Evolutionary conservation across 2,113 vertebrate genomes (phyloP).

Genomic region (Stigmatopora nigra): DNA sequence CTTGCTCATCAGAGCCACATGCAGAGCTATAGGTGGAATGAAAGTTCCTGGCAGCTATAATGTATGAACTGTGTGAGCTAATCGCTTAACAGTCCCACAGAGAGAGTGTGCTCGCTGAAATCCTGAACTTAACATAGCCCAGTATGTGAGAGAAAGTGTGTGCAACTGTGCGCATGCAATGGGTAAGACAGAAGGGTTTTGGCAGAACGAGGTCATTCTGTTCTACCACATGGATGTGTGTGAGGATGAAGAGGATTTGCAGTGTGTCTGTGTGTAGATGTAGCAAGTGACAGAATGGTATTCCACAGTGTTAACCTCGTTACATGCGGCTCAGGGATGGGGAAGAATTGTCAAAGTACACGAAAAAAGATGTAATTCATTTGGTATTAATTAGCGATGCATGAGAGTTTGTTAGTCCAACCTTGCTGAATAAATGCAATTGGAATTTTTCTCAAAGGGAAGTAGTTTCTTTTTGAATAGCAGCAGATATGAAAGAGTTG

Average conservation of each 20-base stretch:
- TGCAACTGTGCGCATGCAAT: slow-evolving; percentile 6
- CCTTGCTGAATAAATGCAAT: background rate
- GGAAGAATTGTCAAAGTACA: background rate
- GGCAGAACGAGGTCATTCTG: slow-evolving; percentile 67
- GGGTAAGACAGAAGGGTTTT: slow-evolving; percentile 61
- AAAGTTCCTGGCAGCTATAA: slow-evolving; percentile 8
- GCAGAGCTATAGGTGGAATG: slow-evolving; percentile 20
- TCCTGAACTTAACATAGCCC: slow-evolving; percentile 22
- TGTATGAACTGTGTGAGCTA: slow-evolving; percentile 28
- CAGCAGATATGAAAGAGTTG: background rate
- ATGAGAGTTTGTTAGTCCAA: background rate
- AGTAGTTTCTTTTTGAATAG: background rate
- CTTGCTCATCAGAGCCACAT: slow-evolving; percentile 18
- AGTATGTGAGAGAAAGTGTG: slow-evolving; percentile 9
- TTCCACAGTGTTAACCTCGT: background rate
- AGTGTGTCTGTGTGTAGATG: slow-evolving; percentile 1
- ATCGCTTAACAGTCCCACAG: slow-evolving; percentile 49
- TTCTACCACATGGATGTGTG: slow-evolving; percentile 59
- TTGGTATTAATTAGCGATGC: background rate
- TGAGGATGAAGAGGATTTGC: slow-evolving; percentile 44
- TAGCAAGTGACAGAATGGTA: slow-evolving; percentile 2
- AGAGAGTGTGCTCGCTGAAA: slow-evolving; percentile 31
- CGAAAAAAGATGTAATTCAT: background rate
- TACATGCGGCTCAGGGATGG: background rate
- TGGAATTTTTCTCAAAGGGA: background rate